Conservation (phyloP, 2,888 invertebrate genomes). For the Crocallis elinguaria region DNA sequence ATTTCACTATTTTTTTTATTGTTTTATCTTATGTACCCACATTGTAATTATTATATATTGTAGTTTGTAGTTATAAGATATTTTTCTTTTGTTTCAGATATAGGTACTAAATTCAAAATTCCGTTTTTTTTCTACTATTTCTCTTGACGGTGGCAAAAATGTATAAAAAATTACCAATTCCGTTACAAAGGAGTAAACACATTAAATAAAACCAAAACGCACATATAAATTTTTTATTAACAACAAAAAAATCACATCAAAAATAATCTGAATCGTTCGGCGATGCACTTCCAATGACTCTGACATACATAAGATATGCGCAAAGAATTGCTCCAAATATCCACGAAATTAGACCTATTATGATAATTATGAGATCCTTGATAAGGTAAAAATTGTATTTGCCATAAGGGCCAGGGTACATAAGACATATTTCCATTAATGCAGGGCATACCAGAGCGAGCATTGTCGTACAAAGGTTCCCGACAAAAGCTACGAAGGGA, state of each 20-base stretch:
- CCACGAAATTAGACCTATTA: slow-evolving; percentile 47
- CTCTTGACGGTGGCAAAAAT: too few species aligned
- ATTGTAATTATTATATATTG: too few species aligned
- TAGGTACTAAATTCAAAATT: too few species aligned
- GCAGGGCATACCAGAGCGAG: slow-evolving; percentile 64
- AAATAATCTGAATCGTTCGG: slow-evolving; percentile 39
- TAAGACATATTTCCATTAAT: slow-evolving; percentile 62
- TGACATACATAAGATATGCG: slow-evolving; percentile 54
- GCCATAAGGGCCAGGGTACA: slow-evolving; percentile 61
- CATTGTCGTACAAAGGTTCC: slow-evolving; percentile 61
- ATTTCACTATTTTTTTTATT: too few species aligned
- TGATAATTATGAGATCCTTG: slow-evolving; percentile 53
- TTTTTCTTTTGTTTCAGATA: too few species aligned
- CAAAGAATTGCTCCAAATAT: slow-evolving; percentile 51
- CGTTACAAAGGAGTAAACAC: background rate
- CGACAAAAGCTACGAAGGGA: slow-evolving; percentile 66
- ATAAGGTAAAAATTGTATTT: slow-evolving; percentile 45
- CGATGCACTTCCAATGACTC: slow-evolving; percentile 43
- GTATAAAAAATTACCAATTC: too few species aligned
- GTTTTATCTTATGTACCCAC: too few species aligned
- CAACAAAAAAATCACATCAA: background rate
- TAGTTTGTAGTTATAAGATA: too few species aligned
- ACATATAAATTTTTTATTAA: background rate
- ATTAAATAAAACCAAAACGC: background rate
- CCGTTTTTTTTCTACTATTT: too few species aligned